Conservation (phyloP, 35 echinoderm and acorn worm species). For the Holothuria glaberrima region DNA sequence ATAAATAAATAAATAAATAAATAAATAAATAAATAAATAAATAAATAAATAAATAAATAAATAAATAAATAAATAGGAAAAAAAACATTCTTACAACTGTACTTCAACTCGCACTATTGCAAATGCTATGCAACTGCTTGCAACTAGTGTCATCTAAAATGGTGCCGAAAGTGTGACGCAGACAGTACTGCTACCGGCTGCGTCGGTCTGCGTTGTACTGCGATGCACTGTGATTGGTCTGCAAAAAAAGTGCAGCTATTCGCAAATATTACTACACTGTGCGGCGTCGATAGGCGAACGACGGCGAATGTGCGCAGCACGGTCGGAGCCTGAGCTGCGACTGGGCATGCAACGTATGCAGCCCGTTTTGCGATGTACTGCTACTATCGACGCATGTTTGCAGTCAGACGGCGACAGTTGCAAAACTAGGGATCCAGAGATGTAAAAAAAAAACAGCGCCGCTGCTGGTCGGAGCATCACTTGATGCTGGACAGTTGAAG, state of each 20-base stretch:
- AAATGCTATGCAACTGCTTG: too few species aligned
- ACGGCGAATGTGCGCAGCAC: slow-evolving; percentile 2
- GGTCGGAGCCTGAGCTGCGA: neutral
- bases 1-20: too few species aligned
- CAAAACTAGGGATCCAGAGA: neutral
- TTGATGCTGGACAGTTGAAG: neutral
- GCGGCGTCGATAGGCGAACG: neutral
- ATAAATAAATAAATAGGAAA: too few species aligned
- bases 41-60: too few species aligned
- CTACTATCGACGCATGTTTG: slow-evolving; percentile 9
- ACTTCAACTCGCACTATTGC: too few species aligned
- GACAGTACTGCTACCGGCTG: neutral
- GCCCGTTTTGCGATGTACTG: slow-evolving; percentile 8
- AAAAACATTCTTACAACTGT: too few species aligned
- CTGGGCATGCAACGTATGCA: slow-evolving; percentile 26
- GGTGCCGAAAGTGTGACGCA: too few species aligned
- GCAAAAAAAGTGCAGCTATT: neutral
- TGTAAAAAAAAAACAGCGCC: neutral
- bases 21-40: too few species aligned
- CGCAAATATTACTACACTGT: neutral
- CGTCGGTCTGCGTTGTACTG: too few species aligned
- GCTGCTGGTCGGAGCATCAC: too few species aligned
- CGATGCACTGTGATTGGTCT: neutral
- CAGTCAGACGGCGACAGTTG: slow-evolving; percentile 27
- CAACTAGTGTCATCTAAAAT: too few species aligned